phyloP scores from a whole-genome alignment of 2,888 invertebrate species.

The Hecatera dysodea region DNA sequence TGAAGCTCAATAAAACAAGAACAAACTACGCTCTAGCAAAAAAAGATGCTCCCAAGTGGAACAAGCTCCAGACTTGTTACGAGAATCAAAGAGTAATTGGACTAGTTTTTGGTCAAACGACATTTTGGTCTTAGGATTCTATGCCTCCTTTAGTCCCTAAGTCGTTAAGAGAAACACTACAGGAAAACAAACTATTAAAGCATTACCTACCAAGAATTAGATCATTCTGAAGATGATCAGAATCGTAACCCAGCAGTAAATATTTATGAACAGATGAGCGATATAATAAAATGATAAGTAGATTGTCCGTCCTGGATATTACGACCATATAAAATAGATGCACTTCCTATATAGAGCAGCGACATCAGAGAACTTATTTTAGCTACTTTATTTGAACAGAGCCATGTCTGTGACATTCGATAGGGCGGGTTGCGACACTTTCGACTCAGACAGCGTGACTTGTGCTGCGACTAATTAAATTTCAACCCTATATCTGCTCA shows the following conservation, averaged over 20 bases:
- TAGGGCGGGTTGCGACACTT: constrained; percentile 82
- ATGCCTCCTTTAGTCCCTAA: constrained; percentile 15
- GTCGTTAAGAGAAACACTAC: constrained; percentile 24
- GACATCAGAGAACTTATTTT: constrained; percentile 85
- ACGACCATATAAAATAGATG: constrained; percentile 76
- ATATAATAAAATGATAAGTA: constrained; percentile 72
- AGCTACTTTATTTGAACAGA: constrained; percentile 82
- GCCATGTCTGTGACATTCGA: constrained; percentile 83
- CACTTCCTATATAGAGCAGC: constrained; percentile 77
- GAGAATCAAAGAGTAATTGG: constrained; percentile 64
- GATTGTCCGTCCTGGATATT: constrained; percentile 71
- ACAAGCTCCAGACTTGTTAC: constrained; percentile 58
- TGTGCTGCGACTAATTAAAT: constrained; percentile 61
- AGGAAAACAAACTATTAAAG: constrained; percentile 19
- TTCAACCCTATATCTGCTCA: constrained; percentile 63
- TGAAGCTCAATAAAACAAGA: constrained; percentile 57
- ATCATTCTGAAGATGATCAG: constrained; percentile 26
- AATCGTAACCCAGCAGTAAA: constrained; percentile 30
- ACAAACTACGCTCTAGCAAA: constrained; percentile 54
- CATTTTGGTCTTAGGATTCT: constrained; percentile 45
- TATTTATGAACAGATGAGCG: constrained; percentile 43
- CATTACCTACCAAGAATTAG: constrained; percentile 16
- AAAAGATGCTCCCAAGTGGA: constrained; percentile 57
- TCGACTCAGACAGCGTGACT: constrained; percentile 68
- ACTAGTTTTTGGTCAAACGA: constrained; percentile 63